Percentiles rank a stretch among this genome's conserved stretches.
These are phyloP conservation scores for Cheilosia soror DNA, from an alignment of 2,888 invertebrate genomes.

Conservation along the genomic window DNA sequence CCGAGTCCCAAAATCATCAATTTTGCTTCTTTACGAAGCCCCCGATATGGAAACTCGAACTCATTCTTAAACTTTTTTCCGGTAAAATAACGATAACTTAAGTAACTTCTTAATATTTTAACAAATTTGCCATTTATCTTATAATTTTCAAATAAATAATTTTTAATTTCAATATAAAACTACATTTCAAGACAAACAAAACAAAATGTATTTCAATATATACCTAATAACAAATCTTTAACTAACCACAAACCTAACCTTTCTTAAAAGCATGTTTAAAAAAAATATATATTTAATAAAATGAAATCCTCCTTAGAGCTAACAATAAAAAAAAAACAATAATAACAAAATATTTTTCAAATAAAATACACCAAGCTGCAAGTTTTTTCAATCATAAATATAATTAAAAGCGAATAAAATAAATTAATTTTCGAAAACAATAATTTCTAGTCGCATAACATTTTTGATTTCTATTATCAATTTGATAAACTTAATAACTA, in stretches of 20 bases:
- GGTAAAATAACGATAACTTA: too few species aligned
- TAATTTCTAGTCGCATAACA: neutral
- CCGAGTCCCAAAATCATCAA: too few species aligned
- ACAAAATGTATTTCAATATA: neutral
- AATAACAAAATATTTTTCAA: neutral
- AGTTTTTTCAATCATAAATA: neutral
- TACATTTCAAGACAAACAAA: neutral
- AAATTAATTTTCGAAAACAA: neutral
- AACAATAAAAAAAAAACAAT: neutral
- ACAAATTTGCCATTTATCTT: neutral
- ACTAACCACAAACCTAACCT: neutral
- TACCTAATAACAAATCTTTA: neutral
- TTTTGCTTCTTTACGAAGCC: too few species aligned
- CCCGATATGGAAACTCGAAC: too few species aligned
- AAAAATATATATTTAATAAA: neutral
- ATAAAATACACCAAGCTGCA: neutral
- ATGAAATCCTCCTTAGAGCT: neutral
- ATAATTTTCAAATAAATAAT: neutral
- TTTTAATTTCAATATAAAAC: neutral
- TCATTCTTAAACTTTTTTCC: too few species aligned
- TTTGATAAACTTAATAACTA: conserved; percentile 2
- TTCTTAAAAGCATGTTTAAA: neutral
- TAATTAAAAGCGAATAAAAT: neutral
- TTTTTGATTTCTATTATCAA: neutral
- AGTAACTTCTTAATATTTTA: too few species aligned